Evolutionary conservation across 1,140 invertebrate species (phyloP), one percentile per base, ranked within the genome.

Genomic region (Plutomurus gul): DNA sequence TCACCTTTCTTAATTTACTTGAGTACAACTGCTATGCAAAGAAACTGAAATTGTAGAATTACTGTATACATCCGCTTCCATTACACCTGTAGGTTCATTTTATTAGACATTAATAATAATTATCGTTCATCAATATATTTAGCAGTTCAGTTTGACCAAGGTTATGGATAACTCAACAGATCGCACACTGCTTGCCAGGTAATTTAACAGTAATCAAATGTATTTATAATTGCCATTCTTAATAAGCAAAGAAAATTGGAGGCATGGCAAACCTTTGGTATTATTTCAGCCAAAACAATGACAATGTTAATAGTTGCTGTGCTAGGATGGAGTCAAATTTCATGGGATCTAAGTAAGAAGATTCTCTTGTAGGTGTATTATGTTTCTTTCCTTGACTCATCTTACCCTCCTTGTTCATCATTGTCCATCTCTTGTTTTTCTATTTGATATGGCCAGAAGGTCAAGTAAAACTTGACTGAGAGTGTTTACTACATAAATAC

Each of bases 291-390:
- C 27, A n/a, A 4, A 33, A 65, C 56, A 65, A 65, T 65, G 16
- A n/a, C n/a, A n/a, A n/a, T n/a, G n/a, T n/a, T n/a, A n/a, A n/a
- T n/a, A n/a, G 56, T 13, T 18, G 16, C 27, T 16, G 56, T 65
- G 56, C 36, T 65, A 36, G 56, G 30, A 33, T 65, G 4, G 56
- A 65, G 56, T 65, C 56, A 65, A 65, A 65, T 65, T 65, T 65
- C 56, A 65, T 65, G 27, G 56, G 56, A 65, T 65, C 56, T 65
- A 65, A n/a, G n/a, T n/a, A n/a, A 65, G 56, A 65, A 65, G 56
- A 65, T 65, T 65, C 56, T 65, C 56, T 33, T 65, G 56, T 65
- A 65, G n/a, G n/a, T 65, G 56, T 65, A 65, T 65, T 65, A 18
- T 65, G 36, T 65, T 65, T 36, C 56, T 33, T 65, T 65, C 11